phyloP scores from a whole-genome alignment of 2,888 invertebrate genomes.

The Phoenoteleia sp. region DNA sequence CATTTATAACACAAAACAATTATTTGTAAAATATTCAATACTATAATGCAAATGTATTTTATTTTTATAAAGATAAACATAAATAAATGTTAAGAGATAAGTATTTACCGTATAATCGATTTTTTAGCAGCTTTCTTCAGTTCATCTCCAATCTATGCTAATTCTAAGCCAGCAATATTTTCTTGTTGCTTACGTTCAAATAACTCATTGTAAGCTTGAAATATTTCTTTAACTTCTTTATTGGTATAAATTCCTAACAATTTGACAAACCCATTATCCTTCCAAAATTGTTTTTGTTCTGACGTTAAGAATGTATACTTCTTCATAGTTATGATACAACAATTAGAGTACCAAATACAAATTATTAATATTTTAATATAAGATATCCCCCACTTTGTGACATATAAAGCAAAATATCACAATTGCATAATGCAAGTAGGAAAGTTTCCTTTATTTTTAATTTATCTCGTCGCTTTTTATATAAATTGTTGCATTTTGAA shows the following conservation, averaged over 20 bases:
- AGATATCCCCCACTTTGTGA: background rate
- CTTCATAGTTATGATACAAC: conserved; percentile 70
- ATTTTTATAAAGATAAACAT: no score
- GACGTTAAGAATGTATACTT: conserved; percentile 83
- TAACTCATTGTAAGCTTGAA: conserved; percentile 87
- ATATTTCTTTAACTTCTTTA: conserved; percentile 86
- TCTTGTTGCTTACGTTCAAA: conserved; percentile 87
- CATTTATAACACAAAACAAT: no score
- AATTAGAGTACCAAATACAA: no score
- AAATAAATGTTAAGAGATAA: no score
- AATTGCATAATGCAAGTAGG: no score
- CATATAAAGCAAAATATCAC: background rate
- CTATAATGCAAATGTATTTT: no score
- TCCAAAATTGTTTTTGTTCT: conserved; percentile 87
- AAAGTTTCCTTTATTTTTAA: no score
- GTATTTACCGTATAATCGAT: conserved; percentile 41
- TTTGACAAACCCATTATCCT: conserved; percentile 88
- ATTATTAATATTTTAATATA: no score
- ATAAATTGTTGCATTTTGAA: no score
- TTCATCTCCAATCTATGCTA: conserved; percentile 87
- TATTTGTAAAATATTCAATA: no score
- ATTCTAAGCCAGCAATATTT: conserved; percentile 87
- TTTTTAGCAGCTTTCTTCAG: conserved; percentile 42
- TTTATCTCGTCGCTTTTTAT: no score
- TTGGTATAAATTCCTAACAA: conserved; percentile 86